Evolutionary conservation across 2,888 invertebrate genomes (phyloP).

Genomic region (Temnothorax unifasciatus): DNA sequence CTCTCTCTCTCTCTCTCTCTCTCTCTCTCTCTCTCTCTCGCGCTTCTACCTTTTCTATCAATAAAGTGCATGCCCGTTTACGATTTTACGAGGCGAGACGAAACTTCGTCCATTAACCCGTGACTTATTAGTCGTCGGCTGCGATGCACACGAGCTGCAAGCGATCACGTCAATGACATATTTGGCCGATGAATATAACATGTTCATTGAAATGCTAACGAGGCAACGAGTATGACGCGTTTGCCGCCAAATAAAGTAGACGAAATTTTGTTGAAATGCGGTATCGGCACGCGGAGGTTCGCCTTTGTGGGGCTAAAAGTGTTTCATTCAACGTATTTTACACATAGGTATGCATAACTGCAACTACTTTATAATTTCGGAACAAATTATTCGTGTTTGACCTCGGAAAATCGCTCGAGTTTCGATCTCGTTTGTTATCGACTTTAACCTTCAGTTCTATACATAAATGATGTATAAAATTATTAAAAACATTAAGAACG

Average conservation of each 20-base stretch:
- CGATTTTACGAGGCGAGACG: slow-evolving; percentile 73
- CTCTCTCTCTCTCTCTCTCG: slow-evolving; percentile 56
- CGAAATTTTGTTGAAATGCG: slow-evolving; percentile 52
- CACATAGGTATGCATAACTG: slow-evolving; percentile 36
- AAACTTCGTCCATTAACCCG: slow-evolving; percentile 74
- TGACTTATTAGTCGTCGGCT: slow-evolving; percentile 68
- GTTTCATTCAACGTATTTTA: slow-evolving; percentile 39
- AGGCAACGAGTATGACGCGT: slow-evolving; percentile 35
- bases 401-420: slow-evolving; percentile 10
- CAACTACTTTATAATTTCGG: slow-evolving; percentile 37
- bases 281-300: slow-evolving; percentile 19
- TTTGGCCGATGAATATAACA: slow-evolving; percentile 55
- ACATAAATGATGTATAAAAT: not conserved
- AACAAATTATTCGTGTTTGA: slow-evolving; percentile 45
- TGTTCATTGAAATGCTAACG: slow-evolving; percentile 56
- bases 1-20: slow-evolving; percentile 44
- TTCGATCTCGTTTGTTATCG: slow-evolving; percentile 1
- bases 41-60: slow-evolving; percentile 48
- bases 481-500: not conserved
- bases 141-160: slow-evolving; percentile 39
- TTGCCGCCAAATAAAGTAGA: slow-evolving; percentile 39
- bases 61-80: slow-evolving; percentile 67
- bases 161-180: slow-evolving; percentile 51
- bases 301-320: slow-evolving; percentile 38
- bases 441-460: not conserved